A percentile compares a stretch with the other conserved stretches of the same genome.
These are phyloP conservation scores for Nothobranchius kuhntae DNA, from an alignment of 2,113 vertebrate species.

Conservation along the genomic window DNA sequence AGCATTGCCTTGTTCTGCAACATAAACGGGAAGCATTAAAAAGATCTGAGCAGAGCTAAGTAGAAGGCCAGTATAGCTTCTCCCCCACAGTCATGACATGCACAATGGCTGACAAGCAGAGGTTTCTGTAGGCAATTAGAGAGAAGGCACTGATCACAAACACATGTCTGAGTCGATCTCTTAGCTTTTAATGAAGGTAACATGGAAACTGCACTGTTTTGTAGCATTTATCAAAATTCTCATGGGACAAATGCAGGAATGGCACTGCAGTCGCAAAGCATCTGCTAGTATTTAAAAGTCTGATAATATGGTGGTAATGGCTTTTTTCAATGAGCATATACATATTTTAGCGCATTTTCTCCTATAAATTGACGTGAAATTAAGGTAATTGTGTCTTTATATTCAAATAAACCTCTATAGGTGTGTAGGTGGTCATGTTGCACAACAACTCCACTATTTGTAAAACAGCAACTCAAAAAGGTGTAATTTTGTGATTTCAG, in stretches of 20 bases:
- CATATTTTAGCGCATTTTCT: no score
- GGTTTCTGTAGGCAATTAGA: slow-evolving; percentile 53
- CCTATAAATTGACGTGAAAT: no score
- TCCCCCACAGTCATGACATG: slow-evolving; percentile 23
- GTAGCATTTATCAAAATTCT: slow-evolving; percentile 56
- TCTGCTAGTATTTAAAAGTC: slow-evolving; percentile 1
- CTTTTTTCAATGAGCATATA: neutral
- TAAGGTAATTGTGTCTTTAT: no score
- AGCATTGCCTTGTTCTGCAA: neutral
- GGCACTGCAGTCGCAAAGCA: neutral
- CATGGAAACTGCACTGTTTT: slow-evolving; percentile 53
- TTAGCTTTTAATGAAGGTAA: slow-evolving; percentile 57
- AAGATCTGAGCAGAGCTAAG: slow-evolving; percentile 9
- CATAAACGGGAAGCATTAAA: neutral
- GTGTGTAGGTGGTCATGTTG: no score
- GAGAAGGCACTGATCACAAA: slow-evolving; percentile 61
- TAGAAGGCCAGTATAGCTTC: slow-evolving; percentile 33
- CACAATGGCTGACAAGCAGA: slow-evolving; percentile 48
- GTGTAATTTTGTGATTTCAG: neutral
- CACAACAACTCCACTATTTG: no score
- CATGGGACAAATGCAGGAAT: slow-evolving; percentile 19
- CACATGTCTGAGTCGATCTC: slow-evolving; percentile 68
- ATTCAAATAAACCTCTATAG: no score
- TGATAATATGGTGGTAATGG: neutral
- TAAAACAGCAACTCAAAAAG: neutral